Evolutionary conservation across 2,113 vertebrate species (phyloP), one percentile per base, ranked within the genome.

Genomic region (Peromyscus leucopus): DNA sequence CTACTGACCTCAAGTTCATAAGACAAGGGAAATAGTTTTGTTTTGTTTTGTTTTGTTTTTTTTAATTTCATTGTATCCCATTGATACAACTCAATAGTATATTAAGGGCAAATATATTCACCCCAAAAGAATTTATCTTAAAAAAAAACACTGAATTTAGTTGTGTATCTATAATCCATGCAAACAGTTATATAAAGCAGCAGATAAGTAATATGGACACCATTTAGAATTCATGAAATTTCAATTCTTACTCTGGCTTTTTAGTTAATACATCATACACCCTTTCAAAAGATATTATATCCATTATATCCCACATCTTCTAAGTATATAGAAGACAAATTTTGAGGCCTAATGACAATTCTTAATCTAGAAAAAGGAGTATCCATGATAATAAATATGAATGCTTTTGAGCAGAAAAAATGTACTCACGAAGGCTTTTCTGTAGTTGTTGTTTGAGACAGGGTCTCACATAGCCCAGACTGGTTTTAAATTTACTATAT

Each of bases 211-310:
- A 28, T 76, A 93, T 93, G 1, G 9, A 36, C 19, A 95, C 3
- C 87, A 79, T 76, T 24, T 84, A 71, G 59, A 94, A 69, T 92
- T 90, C 55, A 55, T 57, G 24, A 95, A 76, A 96, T 92, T 93
- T 82, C 67, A 67, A n/a, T 80, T 89, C 39, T 57, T 91, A 55
- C 71, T 90, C 31, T 10, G 2, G 31, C 5, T 92, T 79, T 83
- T 90, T 88, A 33, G 42, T 94, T 92, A 63, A 39, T 33, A 4
- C 12, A 76, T 28, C 24, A 46, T 48, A 76, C 11, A 46, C 5
- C 74, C 24, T 65, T 76, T 69, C 67, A n/a, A 74, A 36, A 72
- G 36, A 74, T 19, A 33, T 33, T 33, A 1, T 92, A n/a, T 74
- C 42, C 42, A 85, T 33, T n/a, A n/a, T n/a, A n/a, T n/a, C n/a